A percentile compares a stretch with the other conserved stretches of the same genome.
Evolutionary conservation across 2,797 vertebrate genomes (phyloP).

Genomic region (Scarus forsteni): DNA sequence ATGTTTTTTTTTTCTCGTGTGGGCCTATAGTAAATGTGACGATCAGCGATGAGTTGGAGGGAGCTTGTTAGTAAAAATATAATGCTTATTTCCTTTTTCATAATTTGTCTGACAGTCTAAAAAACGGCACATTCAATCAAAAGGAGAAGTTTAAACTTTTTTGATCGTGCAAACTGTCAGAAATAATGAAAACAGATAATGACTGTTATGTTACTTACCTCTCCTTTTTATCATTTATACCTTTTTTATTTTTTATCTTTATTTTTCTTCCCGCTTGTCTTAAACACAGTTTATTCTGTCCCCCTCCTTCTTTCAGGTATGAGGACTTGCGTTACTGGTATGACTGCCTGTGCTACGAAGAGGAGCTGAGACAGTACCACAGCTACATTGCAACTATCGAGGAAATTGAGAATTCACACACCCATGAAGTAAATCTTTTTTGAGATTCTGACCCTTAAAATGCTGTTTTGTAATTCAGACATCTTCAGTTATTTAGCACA

Average conservation of each 20-base stretch:
- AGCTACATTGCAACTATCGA: slow-evolving; percentile 78
- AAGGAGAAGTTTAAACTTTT: not conserved
- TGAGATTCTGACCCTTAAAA: not conserved
- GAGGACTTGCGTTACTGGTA: slow-evolving; percentile 87
- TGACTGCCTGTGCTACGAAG: slow-evolving; percentile 84
- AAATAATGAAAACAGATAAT: not conserved
- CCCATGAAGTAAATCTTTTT: slow-evolving; percentile 61
- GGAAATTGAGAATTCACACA: slow-evolving; percentile 66
- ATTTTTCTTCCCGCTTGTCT: too few species aligned
- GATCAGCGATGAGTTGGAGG: not conserved
- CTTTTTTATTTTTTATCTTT: not conserved
- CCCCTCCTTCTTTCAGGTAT: slow-evolving; percentile 65
- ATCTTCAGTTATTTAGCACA: not conserved
- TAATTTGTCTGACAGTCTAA: not conserved
- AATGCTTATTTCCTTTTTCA: too few species aligned
- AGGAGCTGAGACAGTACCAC: slow-evolving; percentile 81
- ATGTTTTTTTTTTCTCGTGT: too few species aligned
- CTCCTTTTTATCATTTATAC: not conserved
- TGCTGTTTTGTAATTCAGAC: not conserved
- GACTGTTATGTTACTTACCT: not conserved
- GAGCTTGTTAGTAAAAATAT: not conserved
- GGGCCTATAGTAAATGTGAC: too few species aligned
- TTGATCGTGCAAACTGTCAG: not conserved
- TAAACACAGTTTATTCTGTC: not conserved
- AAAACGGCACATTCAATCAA: not conserved